Percentiles rank a stretch among this genome's conserved stretches.
Evolutionary conservation across 2,113 vertebrate genomes (phyloP).

Genomic region (Irena cyanogastra): DNA sequence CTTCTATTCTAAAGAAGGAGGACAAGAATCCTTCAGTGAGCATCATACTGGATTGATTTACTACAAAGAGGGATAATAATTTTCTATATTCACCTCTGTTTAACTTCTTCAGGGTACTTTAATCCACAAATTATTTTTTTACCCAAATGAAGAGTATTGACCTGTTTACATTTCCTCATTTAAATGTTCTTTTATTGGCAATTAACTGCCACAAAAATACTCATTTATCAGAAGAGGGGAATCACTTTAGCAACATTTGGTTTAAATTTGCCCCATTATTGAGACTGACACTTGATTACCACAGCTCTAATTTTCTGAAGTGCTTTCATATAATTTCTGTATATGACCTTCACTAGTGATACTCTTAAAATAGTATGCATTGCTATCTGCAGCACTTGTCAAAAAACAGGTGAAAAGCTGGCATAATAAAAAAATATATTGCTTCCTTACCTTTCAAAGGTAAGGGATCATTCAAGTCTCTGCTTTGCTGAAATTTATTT

Average conservation of each 20-base stretch:
- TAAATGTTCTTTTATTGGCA: background rate
- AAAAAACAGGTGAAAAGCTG: background rate
- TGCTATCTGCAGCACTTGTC: background rate
- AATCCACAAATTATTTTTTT: background rate
- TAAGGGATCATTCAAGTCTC: too few species aligned
- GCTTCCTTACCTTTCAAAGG: background rate
- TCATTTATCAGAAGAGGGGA: background rate
- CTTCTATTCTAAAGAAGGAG: background rate
- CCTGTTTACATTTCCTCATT: background rate
- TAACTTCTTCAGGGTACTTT: background rate
- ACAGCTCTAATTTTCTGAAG: background rate
- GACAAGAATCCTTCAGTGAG: background rate
- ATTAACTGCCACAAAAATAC: background rate
- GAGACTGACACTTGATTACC: background rate
- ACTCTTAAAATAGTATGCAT: background rate
- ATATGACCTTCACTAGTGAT: background rate
- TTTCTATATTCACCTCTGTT: background rate
- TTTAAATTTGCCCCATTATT: background rate
- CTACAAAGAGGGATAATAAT: background rate
- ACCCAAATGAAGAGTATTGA: background rate
- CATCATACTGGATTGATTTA: background rate
- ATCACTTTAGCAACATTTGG: background rate
- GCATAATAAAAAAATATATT: background rate
- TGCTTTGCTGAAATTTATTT: background rate
- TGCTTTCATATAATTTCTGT: background rate